Conservation (phyloP, 2,888 invertebrate genomes). For the Hybos culiciformis region DNA sequence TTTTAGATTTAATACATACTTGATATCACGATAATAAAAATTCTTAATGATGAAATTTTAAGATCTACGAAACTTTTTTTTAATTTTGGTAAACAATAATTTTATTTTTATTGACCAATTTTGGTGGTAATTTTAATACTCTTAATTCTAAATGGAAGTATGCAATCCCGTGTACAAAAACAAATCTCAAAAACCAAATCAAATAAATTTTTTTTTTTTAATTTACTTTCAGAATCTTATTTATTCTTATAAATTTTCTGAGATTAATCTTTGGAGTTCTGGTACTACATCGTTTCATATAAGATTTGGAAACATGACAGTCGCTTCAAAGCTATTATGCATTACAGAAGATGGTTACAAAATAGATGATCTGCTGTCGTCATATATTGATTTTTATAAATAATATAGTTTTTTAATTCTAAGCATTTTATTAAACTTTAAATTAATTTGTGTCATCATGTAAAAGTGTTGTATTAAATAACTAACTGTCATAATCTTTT, state of each 20-base stretch:
- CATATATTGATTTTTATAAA: constrained; percentile 54
- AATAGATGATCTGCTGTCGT: constrained; percentile 91
- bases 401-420: too few relatives aligned
- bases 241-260: constrained; percentile 71
- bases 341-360: constrained; percentile 90
- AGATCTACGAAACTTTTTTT: too few relatives aligned
- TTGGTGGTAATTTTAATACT: too few relatives aligned
- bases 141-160: too few relatives aligned
- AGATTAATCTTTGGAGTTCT: constrained; percentile 89
- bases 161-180: not conserved
- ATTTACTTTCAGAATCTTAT: constrained; percentile 51
- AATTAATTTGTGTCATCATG: too few relatives aligned
- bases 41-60: too few relatives aligned
- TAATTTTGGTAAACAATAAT: too few relatives aligned
- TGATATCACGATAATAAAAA: too few relatives aligned
- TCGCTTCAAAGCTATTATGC: constrained; percentile 76
- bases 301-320: constrained; percentile 87
- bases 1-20: too few relatives aligned
- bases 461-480: too few relatives aligned
- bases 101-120: not conserved
- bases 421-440: too few relatives aligned
- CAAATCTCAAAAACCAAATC: not conserved
- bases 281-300: constrained; percentile 91
- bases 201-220: not conserved
- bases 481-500: too few relatives aligned